Base-by-base conservation (phyloP, 2,888 invertebrate genomes). In the Lepeophtheirus nordmannii region DNA sequence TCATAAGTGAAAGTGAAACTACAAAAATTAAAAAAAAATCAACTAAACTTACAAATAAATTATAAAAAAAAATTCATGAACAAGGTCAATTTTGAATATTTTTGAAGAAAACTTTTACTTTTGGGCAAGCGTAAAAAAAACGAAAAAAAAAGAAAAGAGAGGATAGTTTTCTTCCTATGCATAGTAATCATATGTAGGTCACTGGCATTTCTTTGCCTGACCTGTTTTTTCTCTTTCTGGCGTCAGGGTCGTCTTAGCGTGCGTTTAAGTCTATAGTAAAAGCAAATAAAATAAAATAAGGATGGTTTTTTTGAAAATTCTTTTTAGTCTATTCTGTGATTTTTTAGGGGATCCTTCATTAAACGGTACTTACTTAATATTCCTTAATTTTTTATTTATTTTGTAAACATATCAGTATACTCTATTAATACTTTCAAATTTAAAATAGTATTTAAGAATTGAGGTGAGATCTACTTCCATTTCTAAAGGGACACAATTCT, bases 31-130 rank as follows among this genome's bases (percentile, higher is more conserved):
- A 2, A 2, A 17, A 30, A 30, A 30, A 5, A 30, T 30, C 30
- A 30, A 30, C 30, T 30, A 30, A 30, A 30, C 30, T 30, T 30
- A 30, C 30, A 30, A 30, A 30, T 30, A 14, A n/a, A 46, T 46
- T 5, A 14, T 46, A 46, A 46, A 3, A 46, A 17, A 46, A 46
- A n/a, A 46, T 17, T 46, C 53, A 46, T 46, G 53, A 46, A 46
- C 53, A 46, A 46, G 53, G 53, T 46, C 53, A 46, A 46, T 46
- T 46, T 46, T 17, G 17, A 46, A 46, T 46, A 46, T 14, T 46
- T 46, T 46, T 46, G 17, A 46, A 46, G 53, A 46, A 46, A 46
- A 46, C 53, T 46, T 46, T 46, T 46, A 46, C 53, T 46, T 46
- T 46, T 46, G 53, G 53, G 53, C 53, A 46, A 46, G 53, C 53